Evolutionary conservation across 2,113 vertebrate genomes (phyloP).

Genomic region (Austrofundulus limnaeus): DNA sequence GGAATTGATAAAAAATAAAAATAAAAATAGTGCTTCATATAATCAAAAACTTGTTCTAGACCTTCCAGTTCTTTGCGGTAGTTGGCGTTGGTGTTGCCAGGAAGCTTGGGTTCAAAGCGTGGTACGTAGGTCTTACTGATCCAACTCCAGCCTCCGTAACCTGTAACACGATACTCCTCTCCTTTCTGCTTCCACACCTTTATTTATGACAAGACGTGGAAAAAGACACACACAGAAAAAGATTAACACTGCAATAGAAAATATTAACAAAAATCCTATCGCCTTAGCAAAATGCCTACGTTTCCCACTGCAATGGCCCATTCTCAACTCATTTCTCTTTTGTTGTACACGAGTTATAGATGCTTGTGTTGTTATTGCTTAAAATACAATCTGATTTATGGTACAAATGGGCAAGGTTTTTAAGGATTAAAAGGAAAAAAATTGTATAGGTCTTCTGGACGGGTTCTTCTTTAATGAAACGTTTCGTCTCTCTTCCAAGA

Average conservation of each 20-base stretch:
- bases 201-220: slow-evolving; percentile 4
- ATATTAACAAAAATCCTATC: background rate
- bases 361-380: too few relatives aligned
- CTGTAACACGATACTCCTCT: slow-evolving; percentile 97
- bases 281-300: slow-evolving; percentile 10
- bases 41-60: slow-evolving; percentile 30
- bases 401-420: too few relatives aligned
- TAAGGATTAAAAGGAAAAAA: too few relatives aligned
- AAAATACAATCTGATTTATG: too few relatives aligned
- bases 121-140: slow-evolving; percentile 95
- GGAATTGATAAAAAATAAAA: background rate
- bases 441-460: too few relatives aligned
- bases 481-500: too few relatives aligned
- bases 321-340: slow-evolving; percentile 23
- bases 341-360: too few relatives aligned
- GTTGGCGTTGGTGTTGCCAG: slow-evolving; percentile 95
- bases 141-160: slow-evolving; percentile 98
- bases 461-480: too few relatives aligned
- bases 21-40: background rate
- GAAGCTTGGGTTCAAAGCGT: slow-evolving; percentile 88
- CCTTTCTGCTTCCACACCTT: slow-evolving; percentile 99
- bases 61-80: slow-evolving; percentile 83
- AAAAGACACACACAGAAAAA: background rate
- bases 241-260: background rate
- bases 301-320: slow-evolving; percentile 12